Evolutionary conservation across 2,113 vertebrate species (phyloP).

Genomic region (Scolopax mira): DNA sequence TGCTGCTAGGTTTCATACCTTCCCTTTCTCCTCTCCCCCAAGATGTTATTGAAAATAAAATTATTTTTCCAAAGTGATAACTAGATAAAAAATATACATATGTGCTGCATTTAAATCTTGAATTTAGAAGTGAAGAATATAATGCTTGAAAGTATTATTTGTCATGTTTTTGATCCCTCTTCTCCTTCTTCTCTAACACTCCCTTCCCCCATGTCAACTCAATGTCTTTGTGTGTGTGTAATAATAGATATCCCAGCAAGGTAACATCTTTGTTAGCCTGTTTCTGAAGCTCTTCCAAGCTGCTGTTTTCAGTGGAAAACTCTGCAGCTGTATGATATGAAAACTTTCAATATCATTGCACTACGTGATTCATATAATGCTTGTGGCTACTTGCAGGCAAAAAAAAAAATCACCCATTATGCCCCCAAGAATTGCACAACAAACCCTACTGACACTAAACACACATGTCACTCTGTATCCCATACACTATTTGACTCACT

Average conservation of each 20-base stretch:
- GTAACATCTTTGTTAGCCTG: neutral
- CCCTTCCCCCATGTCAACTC: neutral
- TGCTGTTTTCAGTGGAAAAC: slow-evolving; percentile 4
- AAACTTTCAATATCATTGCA: slow-evolving; percentile 3
- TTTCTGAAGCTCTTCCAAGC: slow-evolving; percentile 24
- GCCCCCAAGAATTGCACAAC: neutral
- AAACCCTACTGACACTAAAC: neutral
- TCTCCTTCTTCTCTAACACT: neutral
- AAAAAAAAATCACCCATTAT: neutral
- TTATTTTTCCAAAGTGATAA: neutral
- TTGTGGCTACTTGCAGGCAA: neutral
- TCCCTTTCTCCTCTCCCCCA: rapidly evolving
- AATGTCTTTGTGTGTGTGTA: neutral
- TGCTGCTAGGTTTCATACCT: neutral
- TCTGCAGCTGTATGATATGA: slow-evolving; percentile 10
- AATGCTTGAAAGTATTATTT: neutral
- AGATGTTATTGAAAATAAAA: neutral
- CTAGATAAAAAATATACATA: neutral
- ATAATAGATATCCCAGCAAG: slow-evolving; percentile 33
- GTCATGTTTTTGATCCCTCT: neutral
- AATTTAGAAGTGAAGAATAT: neutral
- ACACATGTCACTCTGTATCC: neutral
- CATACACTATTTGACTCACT: neutral
- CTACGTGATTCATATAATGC: slow-evolving; percentile 12
- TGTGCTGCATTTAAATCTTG: neutral